Evolutionary conservation across 2,113 vertebrate genomes (phyloP).

Genomic region (Phylloscopus whistleri): DNA sequence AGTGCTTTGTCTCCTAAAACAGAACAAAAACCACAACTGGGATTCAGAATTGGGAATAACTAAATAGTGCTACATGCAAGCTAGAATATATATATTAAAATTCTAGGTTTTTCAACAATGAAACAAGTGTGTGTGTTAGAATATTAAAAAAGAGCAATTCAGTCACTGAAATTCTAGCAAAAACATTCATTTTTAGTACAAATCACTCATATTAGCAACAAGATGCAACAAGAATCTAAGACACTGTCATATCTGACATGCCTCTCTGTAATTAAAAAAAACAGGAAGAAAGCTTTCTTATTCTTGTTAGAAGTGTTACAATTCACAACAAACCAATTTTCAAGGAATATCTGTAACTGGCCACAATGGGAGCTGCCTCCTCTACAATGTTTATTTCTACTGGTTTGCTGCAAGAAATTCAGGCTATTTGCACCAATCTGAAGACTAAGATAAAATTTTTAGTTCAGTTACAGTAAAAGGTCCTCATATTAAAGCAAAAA

Average conservation of each 20-base stretch:
- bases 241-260: background rate
- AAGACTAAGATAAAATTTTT: background rate
- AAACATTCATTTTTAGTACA: background rate
- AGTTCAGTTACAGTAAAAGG: background rate
- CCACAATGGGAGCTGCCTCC: background rate
- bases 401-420: background rate
- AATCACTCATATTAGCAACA: background rate
- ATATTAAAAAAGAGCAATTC: background rate
- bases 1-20: conserved; percentile 89
- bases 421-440: background rate
- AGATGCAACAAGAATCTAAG: background rate
- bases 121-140: background rate
- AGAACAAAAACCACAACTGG: background rate
- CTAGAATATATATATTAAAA: background rate
- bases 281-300: background rate
- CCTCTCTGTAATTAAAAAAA: background rate
- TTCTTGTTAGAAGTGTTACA: background rate
- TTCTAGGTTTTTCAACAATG: background rate
- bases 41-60: background rate
- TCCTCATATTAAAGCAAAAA: background rate
- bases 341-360: background rate
- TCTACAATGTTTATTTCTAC: background rate
- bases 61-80: background rate
- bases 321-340: background rate
- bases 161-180: background rate